phyloP scores from a whole-genome alignment of 2,113 vertebrate genomes.

The Spea bombifrons region DNA sequence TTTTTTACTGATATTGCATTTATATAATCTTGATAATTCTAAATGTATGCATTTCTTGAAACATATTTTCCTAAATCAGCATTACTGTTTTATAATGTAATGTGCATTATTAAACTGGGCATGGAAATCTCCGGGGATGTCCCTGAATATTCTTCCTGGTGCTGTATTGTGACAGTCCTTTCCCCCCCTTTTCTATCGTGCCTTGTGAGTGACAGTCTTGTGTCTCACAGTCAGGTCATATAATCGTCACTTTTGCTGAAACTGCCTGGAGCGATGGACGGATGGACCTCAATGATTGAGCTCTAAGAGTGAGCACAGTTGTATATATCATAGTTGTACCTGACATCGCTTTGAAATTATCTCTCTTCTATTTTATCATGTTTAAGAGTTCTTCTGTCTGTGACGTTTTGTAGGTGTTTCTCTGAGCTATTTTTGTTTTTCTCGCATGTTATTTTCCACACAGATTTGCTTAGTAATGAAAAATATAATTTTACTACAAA shows the following conservation, averaged over 20 bases:
- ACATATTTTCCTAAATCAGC: no score
- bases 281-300: conserved; percentile 37
- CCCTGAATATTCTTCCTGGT: conserved; percentile 24
- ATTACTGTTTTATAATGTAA: no score
- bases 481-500: no score
- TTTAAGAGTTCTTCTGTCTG: conserved; percentile 25
- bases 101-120: conserved; percentile 9
- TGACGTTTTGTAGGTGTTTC: conserved; percentile 21
- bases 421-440: no score
- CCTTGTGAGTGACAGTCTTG: conserved; percentile 33
- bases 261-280: conserved; percentile 35
- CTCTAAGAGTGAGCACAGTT: conserved; percentile 19
- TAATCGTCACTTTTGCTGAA: conserved; percentile 32
- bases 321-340: conserved; percentile 34
- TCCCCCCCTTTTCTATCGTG: conserved; percentile 19
- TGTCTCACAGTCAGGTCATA: conserved; percentile 42
- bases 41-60: no score
- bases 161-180: conserved; percentile 30
- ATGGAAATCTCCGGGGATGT: conserved; percentile 9
- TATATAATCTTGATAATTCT: no score
- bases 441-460: no score
- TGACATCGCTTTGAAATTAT: conserved; percentile 28
- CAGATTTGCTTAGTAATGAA: no score
- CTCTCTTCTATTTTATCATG: conserved; percentile 28
- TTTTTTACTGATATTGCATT: no score